Evolutionary conservation across 2,888 invertebrate genomes (phyloP).

Genomic region (Nemoura dubitans): DNA sequence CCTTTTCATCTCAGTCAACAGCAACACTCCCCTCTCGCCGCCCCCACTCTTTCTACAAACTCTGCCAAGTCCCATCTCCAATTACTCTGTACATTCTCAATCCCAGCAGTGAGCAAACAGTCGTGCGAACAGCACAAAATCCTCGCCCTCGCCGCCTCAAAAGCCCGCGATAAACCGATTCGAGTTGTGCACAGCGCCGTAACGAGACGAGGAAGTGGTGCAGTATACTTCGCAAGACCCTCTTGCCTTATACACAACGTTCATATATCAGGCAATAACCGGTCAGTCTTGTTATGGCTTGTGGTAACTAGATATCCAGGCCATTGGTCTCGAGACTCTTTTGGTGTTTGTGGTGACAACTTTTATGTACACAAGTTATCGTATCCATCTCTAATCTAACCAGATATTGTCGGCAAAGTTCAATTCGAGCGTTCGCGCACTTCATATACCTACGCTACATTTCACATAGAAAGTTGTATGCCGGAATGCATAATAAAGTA

Average conservation of each 20-base stretch:
- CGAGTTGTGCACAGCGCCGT: not conserved
- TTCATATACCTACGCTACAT: not conserved
- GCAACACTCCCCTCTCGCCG: not conserved
- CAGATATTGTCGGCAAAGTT: not conserved
- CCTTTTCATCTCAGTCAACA: not conserved
- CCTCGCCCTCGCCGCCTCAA: not conserved
- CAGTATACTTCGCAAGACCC: not conserved
- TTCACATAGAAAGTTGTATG: not conserved
- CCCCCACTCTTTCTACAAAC: not conserved
- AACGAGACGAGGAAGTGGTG: too few relatives aligned
- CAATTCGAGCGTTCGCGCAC: not conserved
- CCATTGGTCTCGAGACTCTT: too few relatives aligned
- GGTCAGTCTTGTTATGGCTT: not conserved
- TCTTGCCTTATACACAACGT: not conserved
- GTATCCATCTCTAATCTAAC: too few relatives aligned
- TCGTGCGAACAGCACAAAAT: not conserved
- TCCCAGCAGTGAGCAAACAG: not conserved
- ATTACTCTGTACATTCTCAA: not conserved
- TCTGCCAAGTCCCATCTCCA: not conserved
- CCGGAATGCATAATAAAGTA: not conserved
- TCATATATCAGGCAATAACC: not conserved
- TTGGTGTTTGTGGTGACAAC: too few relatives aligned
- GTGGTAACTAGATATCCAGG: not conserved
- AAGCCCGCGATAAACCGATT: not conserved
- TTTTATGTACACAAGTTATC: too few relatives aligned